Conservation (phyloP, 2,888 invertebrate genomes). For the Melipona beecheii region DNA sequence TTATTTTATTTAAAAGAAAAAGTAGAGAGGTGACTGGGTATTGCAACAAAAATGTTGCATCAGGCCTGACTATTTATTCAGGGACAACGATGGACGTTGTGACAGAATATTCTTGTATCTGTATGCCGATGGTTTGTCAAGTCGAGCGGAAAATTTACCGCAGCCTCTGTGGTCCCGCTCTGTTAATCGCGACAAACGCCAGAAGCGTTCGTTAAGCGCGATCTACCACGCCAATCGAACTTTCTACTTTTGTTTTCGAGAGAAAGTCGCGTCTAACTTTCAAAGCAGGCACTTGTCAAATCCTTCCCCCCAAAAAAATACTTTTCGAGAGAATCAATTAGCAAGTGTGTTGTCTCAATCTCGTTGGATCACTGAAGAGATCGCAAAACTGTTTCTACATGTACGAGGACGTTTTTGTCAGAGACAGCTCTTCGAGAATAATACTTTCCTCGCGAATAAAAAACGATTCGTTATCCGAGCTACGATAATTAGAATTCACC, state of each 20-base stretch:
- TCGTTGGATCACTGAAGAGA: neutral
- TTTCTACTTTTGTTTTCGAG: conserved; percentile 73
- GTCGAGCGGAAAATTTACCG: conserved; percentile 10
- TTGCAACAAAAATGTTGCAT: no score
- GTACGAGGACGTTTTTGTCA: neutral
- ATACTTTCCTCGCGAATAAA: neutral
- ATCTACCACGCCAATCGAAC: conserved; percentile 61
- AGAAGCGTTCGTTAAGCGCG: conserved; percentile 49
- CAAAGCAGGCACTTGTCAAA: no score
- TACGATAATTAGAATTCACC: neutral
- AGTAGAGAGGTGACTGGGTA: no score
- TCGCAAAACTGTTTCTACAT: neutral
- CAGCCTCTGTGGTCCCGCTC: conserved; percentile 38
- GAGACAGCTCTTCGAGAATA: neutral
- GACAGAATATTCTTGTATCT: neutral
- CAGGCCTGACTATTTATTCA: neutral
- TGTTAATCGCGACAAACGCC: conserved; percentile 38
- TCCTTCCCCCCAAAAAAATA: no score
- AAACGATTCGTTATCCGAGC: neutral
- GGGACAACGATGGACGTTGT: neutral
- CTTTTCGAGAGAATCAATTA: neutral
- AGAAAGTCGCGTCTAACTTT: conserved; percentile 65
- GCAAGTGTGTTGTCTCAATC: neutral
- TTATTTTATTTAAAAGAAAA: neutral
- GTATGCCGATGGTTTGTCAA: neutral